A percentile compares a stretch with the other conserved stretches of the same genome.
Evolutionary conservation across 2,888 invertebrate genomes (phyloP).

Genomic region (Lypha dubia): DNA sequence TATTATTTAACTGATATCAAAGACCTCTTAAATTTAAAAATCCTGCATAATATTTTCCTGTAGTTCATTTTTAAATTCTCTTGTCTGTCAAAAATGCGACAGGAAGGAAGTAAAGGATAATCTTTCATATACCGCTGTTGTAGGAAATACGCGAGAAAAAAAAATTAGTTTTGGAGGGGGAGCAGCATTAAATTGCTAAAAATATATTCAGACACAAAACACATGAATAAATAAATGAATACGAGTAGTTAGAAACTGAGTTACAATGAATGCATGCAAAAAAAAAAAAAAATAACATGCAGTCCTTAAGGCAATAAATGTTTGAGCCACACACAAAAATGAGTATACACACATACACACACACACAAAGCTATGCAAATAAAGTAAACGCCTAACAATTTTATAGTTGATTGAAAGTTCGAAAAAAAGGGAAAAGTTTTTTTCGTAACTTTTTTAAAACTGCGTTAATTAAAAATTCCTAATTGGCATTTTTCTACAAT

Average conservation of each 20-base stretch:
- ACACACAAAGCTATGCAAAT: not conserved
- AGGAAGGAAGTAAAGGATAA: not conserved
- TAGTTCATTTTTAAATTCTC: not conserved
- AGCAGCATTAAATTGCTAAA: not conserved
- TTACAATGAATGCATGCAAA: constrained; percentile 8
- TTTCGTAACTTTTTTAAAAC: constrained; percentile 13
- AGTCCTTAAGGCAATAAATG: constrained; percentile 36
- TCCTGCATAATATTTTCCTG: not conserved
- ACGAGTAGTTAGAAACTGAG: constrained; percentile 28
- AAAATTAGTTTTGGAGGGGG: constrained; percentile 4
- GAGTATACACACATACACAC: not conserved
- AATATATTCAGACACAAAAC: not conserved
- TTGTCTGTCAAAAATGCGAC: not conserved
- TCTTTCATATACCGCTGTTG: not conserved
- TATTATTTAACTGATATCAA: not conserved
- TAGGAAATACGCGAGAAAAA: not conserved
- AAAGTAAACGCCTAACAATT: constrained; percentile 5
- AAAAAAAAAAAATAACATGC: too few species aligned
- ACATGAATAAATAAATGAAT: not conserved
- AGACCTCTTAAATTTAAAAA: not conserved
- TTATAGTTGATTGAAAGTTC: constrained; percentile 26
- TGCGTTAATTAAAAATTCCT: constrained; percentile 27
- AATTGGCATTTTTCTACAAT: constrained; percentile 22
- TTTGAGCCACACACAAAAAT: not conserved
- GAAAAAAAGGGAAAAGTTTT: constrained; percentile 1